Conservation (phyloP, 2,113 vertebrate species). For the Willisornis vidua region DNA sequence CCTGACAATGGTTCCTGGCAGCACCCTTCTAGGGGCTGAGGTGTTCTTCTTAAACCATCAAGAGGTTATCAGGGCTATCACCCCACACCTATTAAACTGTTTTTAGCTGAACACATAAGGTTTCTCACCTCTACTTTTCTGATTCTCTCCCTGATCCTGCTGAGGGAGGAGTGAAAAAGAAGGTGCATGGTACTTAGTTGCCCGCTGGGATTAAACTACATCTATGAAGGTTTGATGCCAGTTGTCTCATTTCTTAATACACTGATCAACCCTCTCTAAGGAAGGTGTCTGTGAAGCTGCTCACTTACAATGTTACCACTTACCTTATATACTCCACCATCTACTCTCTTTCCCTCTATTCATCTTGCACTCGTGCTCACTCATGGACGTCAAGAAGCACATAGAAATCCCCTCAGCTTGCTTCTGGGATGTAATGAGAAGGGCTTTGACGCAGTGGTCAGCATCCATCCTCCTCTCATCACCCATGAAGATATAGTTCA, state of each 20-base stretch:
- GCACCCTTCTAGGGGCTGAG: no score
- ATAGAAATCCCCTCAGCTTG: neutral
- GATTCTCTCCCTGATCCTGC: neutral
- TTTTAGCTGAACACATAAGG: neutral
- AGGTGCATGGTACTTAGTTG: neutral
- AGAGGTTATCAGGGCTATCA: no score
- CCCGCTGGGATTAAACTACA: neutral
- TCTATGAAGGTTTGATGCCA: neutral
- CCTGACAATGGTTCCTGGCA: no score
- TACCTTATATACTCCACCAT: neutral
- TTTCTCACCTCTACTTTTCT: neutral
- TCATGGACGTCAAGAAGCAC: neutral
- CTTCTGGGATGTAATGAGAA: neutral
- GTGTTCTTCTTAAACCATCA: no score
- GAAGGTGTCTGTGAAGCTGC: neutral
- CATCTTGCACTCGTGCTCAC: neutral
- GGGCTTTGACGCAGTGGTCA: neutral
- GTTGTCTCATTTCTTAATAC: neutral
- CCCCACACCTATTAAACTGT: neutral
- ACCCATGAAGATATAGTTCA: neutral
- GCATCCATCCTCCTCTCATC: neutral
- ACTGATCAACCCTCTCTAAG: neutral
- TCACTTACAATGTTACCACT: neutral
- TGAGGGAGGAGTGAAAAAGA: neutral
- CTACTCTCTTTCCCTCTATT: neutral